Percentiles rank a stretch among this genome's conserved stretches.
phyloP scores from a whole-genome alignment of 2,797 vertebrate genomes.

The Chaetodon trifasciatus region DNA sequence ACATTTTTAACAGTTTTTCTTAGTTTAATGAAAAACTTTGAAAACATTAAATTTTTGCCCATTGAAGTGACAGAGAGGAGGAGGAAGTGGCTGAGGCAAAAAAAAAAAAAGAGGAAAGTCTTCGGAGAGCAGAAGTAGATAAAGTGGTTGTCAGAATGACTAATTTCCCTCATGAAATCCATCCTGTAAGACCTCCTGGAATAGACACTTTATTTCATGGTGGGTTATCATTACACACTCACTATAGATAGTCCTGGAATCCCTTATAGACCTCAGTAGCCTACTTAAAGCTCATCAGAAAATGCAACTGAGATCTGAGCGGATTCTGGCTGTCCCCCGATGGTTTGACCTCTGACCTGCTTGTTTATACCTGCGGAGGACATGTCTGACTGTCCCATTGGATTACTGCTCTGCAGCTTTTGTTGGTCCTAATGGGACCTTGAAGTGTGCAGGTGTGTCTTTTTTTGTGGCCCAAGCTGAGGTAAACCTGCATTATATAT shows the following conservation, averaged over 20 bases:
- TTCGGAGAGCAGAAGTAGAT: conserved; percentile 55
- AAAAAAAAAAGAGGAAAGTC: conserved; percentile 20
- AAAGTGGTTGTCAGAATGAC: conserved; percentile 62
- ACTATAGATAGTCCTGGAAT: conserved; percentile 72
- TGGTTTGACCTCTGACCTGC: conserved; percentile 50
- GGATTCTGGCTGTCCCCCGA: not conserved
- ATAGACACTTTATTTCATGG: conserved; percentile 61
- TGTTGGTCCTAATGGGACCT: conserved; percentile 33
- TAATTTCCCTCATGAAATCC: conserved; percentile 71
- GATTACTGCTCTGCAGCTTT: conserved; percentile 15
- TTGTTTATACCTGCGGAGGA: conserved; percentile 37
- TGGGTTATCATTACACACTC: conserved; percentile 58
- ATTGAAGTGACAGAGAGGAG: conserved; percentile 26
- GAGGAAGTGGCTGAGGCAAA: conserved; percentile 10
- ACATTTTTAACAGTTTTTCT: conserved; percentile 14
- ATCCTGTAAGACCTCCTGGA: conserved; percentile 58
- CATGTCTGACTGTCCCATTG: conserved; percentile 17
- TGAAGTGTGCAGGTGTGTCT: conserved; percentile 6
- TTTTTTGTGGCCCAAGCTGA: not conserved
- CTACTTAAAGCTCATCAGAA: conserved; percentile 60
- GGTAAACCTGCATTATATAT: conserved; percentile 41
- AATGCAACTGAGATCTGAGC: conserved; percentile 36
- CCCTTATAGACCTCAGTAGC: conserved; percentile 64
- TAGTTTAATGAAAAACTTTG: not conserved
- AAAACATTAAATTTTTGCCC: not conserved